Evolutionary conservation across 2,797 vertebrate genomes (phyloP).

Genomic region (Gymnopithys bicolor): DNA sequence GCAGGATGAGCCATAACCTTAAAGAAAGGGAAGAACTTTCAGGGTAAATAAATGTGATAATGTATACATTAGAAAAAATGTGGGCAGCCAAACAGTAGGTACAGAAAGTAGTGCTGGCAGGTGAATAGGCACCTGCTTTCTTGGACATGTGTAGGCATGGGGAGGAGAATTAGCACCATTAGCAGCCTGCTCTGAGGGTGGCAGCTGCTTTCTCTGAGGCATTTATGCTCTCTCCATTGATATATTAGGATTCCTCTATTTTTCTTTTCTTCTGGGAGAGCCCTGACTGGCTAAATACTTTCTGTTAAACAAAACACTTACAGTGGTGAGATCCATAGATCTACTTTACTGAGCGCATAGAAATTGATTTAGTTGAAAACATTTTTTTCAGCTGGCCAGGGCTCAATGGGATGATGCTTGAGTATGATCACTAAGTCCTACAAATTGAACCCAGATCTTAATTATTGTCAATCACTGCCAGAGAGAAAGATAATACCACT

Average conservation of each 20-base stretch:
- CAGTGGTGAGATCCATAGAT: not conserved
- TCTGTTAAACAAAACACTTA: not conserved
- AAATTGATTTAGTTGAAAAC: not conserved
- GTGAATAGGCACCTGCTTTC: not conserved
- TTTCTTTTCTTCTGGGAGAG: not conserved
- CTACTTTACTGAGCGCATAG: not conserved
- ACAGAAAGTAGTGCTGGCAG: not conserved
- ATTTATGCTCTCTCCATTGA: not conserved
- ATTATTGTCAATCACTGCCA: not conserved
- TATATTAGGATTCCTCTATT: not conserved
- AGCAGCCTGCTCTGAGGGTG: not conserved
- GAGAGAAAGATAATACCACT: not conserved
- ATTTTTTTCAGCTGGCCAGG: not conserved
- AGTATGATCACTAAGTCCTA: not conserved
- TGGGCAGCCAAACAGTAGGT: not conserved
- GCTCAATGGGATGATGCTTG: not conserved
- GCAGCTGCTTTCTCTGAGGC: not conserved
- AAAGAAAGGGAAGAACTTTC: not conserved
- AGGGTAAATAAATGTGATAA: not conserved
- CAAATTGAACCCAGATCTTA: not conserved
- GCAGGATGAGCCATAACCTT: not conserved
- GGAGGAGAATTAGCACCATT: not conserved
- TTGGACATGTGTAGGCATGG: fast-evolving
- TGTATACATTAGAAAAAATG: not conserved
- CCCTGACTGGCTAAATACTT: not conserved